Percentiles rank a stretch among this genome's conserved stretches.
phyloP scores from a whole-genome alignment of 2,113 vertebrate species.

The Phoxinus phoxinus region DNA sequence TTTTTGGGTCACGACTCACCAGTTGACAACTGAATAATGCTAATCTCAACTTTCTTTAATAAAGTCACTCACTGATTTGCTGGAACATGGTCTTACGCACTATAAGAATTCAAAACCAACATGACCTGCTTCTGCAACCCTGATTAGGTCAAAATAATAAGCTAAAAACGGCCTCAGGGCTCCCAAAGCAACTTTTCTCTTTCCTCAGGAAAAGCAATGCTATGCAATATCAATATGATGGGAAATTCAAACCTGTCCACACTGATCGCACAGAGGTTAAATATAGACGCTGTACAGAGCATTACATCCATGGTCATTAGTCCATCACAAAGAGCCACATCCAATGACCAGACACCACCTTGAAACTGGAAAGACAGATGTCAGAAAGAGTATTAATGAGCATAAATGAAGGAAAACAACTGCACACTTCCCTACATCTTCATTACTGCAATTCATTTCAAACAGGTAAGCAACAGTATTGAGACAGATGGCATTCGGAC shows the following conservation, averaged over 20 bases:
- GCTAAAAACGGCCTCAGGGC: slow-evolving; percentile 5
- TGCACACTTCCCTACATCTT: background rate
- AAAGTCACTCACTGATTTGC: background rate
- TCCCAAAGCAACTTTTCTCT: background rate
- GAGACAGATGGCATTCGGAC: slow-evolving; percentile 15
- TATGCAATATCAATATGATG: background rate
- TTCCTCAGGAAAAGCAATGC: background rate
- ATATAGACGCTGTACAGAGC: slow-evolving; percentile 94
- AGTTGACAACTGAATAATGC: background rate
- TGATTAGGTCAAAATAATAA: slow-evolving; percentile 1
- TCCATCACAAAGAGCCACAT: slow-evolving; percentile 81
- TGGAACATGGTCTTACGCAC: background rate
- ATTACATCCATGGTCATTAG: slow-evolving; percentile 96
- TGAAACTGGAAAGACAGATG: slow-evolving; percentile 81
- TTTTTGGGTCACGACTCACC: background rate
- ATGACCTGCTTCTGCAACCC: slow-evolving; percentile 14
- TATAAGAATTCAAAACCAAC: background rate
- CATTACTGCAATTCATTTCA: background rate
- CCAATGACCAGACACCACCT: slow-evolving; percentile 87
- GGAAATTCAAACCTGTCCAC: slow-evolving; percentile 81
- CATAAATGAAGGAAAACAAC: background rate
- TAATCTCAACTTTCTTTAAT: background rate
- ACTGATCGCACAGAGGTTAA: slow-evolving; percentile 94
- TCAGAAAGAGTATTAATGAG: background rate
- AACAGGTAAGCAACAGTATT: background rate